Conservation (phyloP, 2,797 vertebrate genomes). For the Anguilla obscura region DNA sequence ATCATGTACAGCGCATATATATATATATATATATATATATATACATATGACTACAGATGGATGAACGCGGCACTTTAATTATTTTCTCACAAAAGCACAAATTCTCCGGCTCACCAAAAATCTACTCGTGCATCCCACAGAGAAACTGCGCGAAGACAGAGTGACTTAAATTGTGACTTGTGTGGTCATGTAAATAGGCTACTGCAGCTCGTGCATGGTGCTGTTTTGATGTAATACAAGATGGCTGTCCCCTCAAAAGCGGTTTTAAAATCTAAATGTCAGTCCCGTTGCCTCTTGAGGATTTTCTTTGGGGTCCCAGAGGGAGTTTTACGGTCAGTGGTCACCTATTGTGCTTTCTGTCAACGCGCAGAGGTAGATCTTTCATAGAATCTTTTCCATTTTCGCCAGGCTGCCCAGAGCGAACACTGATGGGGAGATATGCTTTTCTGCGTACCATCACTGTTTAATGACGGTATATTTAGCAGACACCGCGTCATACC, state of each 20-base stretch:
- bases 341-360: not conserved
- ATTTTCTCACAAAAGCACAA: not conserved
- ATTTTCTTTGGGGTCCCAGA: not conserved
- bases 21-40: not conserved
- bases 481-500: not conserved
- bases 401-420: not conserved
- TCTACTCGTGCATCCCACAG: not conserved
- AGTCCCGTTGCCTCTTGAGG: not conserved
- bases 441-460: not conserved
- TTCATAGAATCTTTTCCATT: no score
- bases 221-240: not conserved
- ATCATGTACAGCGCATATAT: not conserved
- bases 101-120: not conserved
- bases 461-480: not conserved
- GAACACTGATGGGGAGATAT: not conserved
- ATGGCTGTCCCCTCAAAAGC: constrained; percentile 14
- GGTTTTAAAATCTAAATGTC: not conserved
- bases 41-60: not conserved
- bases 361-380: not conserved
- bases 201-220: no score
- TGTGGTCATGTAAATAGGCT: not conserved
- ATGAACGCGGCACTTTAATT: not conserved
- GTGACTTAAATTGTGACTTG: not conserved
- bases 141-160: not conserved
- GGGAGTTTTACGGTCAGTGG: not conserved